phyloP scores from a whole-genome alignment of 2,113 vertebrate species.

The Eidolon helvum region DNA sequence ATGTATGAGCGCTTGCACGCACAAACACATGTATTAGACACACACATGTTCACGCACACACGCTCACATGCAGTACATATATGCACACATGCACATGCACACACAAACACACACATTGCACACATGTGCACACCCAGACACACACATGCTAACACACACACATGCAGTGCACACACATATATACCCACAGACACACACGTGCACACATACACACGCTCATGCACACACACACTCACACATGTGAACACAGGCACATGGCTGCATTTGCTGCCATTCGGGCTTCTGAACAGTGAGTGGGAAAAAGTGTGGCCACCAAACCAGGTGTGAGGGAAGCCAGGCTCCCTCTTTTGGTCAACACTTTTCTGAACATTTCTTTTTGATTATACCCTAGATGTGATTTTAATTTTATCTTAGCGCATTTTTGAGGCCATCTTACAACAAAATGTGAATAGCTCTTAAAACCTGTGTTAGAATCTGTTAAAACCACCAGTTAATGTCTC shows the following conservation, averaged over 20 bases:
- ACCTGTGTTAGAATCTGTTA: neutral
- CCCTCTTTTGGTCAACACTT: constrained; percentile 2
- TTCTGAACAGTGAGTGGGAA: neutral
- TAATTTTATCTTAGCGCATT: neutral
- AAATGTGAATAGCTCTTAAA: neutral
- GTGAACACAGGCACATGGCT: no score
- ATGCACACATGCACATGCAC: neutral
- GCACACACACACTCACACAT: no score
- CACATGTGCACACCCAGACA: no score
- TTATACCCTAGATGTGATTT: constrained; percentile 27
- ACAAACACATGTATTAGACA: no score
- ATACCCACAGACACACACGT: no score
- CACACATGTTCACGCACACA: neutral
- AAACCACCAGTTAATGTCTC: neutral
- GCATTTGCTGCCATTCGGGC: constrained; percentile 12
- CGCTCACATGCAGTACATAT: no score
- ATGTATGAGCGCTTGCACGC: no score
- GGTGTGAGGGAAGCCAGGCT: constrained; percentile 22
- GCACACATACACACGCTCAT: no score
- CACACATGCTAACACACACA: no score
- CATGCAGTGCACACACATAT: no score
- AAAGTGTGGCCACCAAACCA: neutral
- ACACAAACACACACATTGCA: no score
- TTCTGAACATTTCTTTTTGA: constrained; percentile 60
- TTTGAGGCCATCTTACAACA: constrained; percentile 47